phyloP scores from a whole-genome alignment of 2,888 invertebrate genomes.

The Gortyna flavago region DNA sequence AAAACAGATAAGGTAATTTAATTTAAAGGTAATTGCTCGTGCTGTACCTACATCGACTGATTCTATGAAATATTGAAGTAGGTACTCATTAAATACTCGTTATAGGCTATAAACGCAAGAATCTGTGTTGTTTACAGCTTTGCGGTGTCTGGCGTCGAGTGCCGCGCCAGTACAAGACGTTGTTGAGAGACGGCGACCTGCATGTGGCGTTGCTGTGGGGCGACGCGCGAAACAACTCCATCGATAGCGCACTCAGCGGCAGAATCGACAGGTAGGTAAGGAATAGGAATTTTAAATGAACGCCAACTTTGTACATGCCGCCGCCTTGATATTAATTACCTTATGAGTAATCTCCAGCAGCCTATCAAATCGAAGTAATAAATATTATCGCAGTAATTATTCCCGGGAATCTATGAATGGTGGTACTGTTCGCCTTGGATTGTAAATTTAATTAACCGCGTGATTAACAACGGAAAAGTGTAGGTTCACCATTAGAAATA shows the following conservation, averaged over 20 bases:
- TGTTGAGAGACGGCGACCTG: slow-evolving; percentile 94
- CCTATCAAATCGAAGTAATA: slow-evolving; percentile 64
- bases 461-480: slow-evolving; percentile 85
- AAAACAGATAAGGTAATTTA: slow-evolving; percentile 93
- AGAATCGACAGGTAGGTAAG: slow-evolving; percentile 91
- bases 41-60: slow-evolving; percentile 22
- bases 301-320: slow-evolving; percentile 53
- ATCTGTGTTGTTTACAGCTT: slow-evolving; percentile 82
- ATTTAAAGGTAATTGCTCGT: slow-evolving; percentile 23
- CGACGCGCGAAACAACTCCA: slow-evolving; percentile 90
- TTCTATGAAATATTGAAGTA: slow-evolving; percentile 55
- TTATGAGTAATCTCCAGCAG: slow-evolving; percentile 56
- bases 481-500: slow-evolving; percentile 71
- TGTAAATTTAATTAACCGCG: slow-evolving; percentile 83
- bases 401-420: slow-evolving; percentile 67
- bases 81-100: slow-evolving; percentile 44
- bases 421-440: slow-evolving; percentile 76
- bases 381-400: slow-evolving; percentile 64
- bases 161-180: slow-evolving; percentile 94
- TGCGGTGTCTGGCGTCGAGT: slow-evolving; percentile 97
- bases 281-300: slow-evolving; percentile 69
- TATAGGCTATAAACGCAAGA: slow-evolving; percentile 39
- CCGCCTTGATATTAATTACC: slow-evolving; percentile 39
- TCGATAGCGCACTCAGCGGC: slow-evolving; percentile 93
- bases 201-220: slow-evolving; percentile 95